Evolutionary conservation across 2,113 vertebrate species (phyloP), one percentile per base, ranked within the genome.

Genomic region (Otus sunia): DNA sequence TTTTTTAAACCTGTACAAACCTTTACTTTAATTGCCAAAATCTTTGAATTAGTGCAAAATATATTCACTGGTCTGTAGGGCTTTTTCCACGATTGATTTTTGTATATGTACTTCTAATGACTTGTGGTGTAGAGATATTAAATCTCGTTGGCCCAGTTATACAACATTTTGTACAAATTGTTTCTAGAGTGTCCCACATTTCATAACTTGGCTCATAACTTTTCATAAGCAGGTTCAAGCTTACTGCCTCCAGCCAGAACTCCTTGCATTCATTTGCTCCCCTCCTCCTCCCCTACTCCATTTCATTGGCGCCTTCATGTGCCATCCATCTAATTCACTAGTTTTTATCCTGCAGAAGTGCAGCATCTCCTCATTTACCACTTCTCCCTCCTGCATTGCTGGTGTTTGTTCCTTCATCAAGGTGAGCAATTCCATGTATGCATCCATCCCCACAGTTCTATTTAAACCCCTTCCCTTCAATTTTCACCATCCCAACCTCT

Each of bases 241-340:
- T 80, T 20, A 5, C 27, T 66, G 41, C 36, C 26, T 1, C 2
- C 32, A 58, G 45, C 21, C 32, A 62, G 72, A 56, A 29, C 3
- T 58, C 30, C 10, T 60, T 92, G 39, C 43, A 36, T 69, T 74
- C 9, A 12, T 67, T 88, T 91, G 14, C 19, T 50, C 3, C 30
- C 2, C 12, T 75, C 25, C 9, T 71, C 11, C 41, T 75, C 9
- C 13, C 7, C 15, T 79, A 0, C 26, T 64, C 19, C 3, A 0
- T 22, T 6, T 72, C 15, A 9, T 5, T 14, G 26, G 7, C 15
- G 8, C 10, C 36, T 17, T 74, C 37, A 7, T 16, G 11, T 69
- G 11, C 25, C 32, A 50, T 19, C 20, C 22, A 36, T 88, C 47
- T 49, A 53, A 66, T 12, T 74, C 73, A 36, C 10, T 16, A 17